These are phyloP conservation scores for Dipodomys spectabilis DNA, from an alignment of 2,113 vertebrate species.

Conservation along the genomic window DNA sequence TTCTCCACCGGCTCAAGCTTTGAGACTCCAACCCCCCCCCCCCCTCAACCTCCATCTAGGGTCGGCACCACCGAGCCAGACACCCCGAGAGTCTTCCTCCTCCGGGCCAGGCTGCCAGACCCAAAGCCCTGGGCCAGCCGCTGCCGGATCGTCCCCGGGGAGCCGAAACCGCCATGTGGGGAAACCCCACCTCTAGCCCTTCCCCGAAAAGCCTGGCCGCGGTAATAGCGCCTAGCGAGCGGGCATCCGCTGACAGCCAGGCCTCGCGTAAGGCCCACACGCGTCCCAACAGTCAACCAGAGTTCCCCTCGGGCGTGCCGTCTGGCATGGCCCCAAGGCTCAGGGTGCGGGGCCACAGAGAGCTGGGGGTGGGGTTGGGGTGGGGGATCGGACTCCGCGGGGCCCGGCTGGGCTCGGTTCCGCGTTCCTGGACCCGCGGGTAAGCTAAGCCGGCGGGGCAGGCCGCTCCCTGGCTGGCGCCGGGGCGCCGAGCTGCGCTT, in stretches of 20 bases:
- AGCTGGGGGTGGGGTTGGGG: conserved; percentile 27
- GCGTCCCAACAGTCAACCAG: conserved; percentile 86
- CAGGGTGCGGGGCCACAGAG: conserved; percentile 58
- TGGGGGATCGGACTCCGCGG: conserved; percentile 52
- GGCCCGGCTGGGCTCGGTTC: conserved; percentile 62
- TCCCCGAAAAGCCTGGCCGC: conserved; percentile 83
- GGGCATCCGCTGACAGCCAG: conserved; percentile 84
- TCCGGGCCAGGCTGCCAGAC: background rate
- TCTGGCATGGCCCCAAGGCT: conserved; percentile 85
- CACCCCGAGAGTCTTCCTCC: background rate
- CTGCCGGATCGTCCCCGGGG: conserved; percentile 63
- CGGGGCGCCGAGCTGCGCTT: conserved; percentile 75
- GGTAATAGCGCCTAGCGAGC: conserved; percentile 79
- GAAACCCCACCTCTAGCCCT: conserved; percentile 79
- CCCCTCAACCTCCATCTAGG: rapidly evolving
- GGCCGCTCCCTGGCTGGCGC: conserved; percentile 79
- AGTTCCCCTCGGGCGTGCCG: conserved; percentile 87
- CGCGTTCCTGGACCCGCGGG: conserved; percentile 75
- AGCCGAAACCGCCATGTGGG: conserved; percentile 64
- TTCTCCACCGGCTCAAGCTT: background rate
- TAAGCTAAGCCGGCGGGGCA: conserved; percentile 71
- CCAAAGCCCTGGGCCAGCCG: conserved; percentile 37
- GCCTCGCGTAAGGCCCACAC: conserved; percentile 82
- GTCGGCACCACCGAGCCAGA: background rate
- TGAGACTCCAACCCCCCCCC: background rate